These are phyloP conservation scores for Gastrophryne carolinensis DNA, from an alignment of 2,797 vertebrate species.

Conservation along the genomic window DNA sequence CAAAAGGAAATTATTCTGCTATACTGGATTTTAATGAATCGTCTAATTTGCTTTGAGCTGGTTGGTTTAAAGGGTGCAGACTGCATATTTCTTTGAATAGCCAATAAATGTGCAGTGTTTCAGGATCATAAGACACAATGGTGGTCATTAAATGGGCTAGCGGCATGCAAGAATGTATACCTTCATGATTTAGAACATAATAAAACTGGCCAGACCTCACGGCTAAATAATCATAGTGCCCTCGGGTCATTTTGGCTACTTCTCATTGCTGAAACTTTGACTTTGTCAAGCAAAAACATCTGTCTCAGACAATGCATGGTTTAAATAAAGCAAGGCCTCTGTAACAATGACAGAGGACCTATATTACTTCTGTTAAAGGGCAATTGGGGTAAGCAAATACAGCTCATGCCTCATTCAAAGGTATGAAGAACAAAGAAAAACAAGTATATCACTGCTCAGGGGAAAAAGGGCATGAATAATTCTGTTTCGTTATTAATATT, in stretches of 20 bases:
- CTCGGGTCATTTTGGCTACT: not conserved
- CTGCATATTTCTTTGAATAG: not conserved
- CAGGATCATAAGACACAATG: not conserved
- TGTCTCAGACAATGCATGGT: too few species aligned
- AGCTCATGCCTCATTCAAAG: too few species aligned
- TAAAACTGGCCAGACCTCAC: not conserved
- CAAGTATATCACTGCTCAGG: too few species aligned
- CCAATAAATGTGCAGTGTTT: not conserved
- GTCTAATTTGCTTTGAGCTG: conserved; percentile 45
- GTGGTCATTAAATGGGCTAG: not conserved
- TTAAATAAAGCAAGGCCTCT: too few species aligned
- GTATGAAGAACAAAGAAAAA: too few species aligned
- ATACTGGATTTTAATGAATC: conserved; percentile 54
- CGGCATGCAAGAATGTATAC: not conserved
- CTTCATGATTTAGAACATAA: not conserved
- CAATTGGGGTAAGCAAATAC: too few species aligned
- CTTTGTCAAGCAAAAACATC: too few species aligned
- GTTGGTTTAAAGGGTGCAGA: conserved; percentile 13
- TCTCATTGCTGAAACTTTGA: not conserved
- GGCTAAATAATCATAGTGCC: not conserved
- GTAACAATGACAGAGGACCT: too few species aligned
- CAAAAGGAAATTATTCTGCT: conserved; percentile 56
- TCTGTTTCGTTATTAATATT: too few species aligned
- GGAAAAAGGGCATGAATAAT: too few species aligned
- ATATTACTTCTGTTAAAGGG: too few species aligned